A percentile compares a stretch with the other conserved stretches of the same genome.
phyloP scores from a whole-genome alignment of 2,888 invertebrate species.

The Xestia sexstrigata region DNA sequence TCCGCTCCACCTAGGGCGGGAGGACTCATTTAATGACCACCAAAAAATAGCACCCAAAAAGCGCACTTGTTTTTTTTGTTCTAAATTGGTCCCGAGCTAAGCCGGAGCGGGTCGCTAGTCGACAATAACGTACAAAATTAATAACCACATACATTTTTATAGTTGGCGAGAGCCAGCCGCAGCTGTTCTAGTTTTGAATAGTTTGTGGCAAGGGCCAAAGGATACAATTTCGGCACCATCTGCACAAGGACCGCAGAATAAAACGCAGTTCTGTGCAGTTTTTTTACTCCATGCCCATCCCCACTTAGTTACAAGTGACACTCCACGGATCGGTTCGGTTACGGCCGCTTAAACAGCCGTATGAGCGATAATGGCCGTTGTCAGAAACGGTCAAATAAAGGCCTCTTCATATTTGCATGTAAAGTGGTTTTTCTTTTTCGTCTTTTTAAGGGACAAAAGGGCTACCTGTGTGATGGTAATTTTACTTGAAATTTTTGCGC shows the following conservation, averaged over 20 bases:
- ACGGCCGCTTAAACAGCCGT: conserved; percentile 18
- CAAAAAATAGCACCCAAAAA: too few species aligned
- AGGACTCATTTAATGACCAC: too few species aligned
- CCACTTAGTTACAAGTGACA: conserved; percentile 47
- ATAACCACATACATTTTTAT: neutral
- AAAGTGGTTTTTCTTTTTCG: conserved; percentile 38
- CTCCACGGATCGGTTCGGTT: conserved; percentile 28
- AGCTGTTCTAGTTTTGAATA: neutral
- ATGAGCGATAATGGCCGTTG: conserved; percentile 24
- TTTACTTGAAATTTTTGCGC: conserved; percentile 6
- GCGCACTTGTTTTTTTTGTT: too few species aligned
- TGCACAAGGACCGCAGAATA: neutral
- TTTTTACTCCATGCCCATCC: neutral
- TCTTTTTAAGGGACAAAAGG: conserved; percentile 16
- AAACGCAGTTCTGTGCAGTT: neutral
- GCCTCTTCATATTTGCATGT: conserved; percentile 44
- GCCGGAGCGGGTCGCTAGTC: too few species aligned
- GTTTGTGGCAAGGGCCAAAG: neutral
- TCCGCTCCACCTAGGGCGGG: too few species aligned
- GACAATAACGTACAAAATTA: neutral
- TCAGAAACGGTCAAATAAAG: conserved; percentile 34
- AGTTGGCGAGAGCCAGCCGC: neutral
- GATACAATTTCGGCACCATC: neutral
- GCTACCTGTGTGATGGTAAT: conserved; percentile 21
- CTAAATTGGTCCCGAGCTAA: too few species aligned